phyloP scores from a whole-genome alignment of 64 coral and sea anemone species.

The Porites lutea region DNA sequence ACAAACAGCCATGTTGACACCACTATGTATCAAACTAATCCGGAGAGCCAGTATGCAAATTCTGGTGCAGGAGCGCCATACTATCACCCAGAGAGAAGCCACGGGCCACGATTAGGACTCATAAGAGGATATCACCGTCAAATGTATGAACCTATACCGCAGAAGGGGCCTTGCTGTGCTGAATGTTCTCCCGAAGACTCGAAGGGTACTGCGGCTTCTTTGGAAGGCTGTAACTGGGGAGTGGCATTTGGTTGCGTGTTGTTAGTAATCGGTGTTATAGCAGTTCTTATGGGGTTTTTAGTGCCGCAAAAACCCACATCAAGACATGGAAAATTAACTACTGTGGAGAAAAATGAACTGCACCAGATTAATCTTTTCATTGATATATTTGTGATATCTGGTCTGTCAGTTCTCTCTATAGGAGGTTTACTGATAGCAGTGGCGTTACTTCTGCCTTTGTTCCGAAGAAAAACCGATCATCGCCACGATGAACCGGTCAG shows the following conservation, averaged over 20 bases:
- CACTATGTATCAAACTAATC: neutral
- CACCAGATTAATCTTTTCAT: conserved; percentile 62
- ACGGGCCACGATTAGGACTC: conserved; percentile 76
- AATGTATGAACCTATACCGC: conserved; percentile 79
- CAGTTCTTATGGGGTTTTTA: conserved; percentile 84
- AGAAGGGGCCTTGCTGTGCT: conserved; percentile 51
- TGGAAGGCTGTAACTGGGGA: conserved; percentile 73
- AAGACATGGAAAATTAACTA: conserved; percentile 12
- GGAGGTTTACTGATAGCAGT: conserved; percentile 73
- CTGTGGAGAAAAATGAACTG: conserved; percentile 51
- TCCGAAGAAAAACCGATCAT: conserved; percentile 31
- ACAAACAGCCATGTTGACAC: neutral
- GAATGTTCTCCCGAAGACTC: conserved; percentile 37
- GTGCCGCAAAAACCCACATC: conserved; percentile 62
- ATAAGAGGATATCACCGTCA: conserved; percentile 89
- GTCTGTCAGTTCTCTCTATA: conserved; percentile 73
- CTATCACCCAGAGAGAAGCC: neutral
- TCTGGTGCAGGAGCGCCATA: neutral
- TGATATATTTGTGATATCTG: conserved; percentile 83
- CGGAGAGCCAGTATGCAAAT: neutral
- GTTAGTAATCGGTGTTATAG: conserved; percentile 74
- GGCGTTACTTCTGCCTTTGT: conserved; percentile 68
- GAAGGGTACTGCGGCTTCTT: neutral
- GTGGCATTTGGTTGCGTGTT: conserved; percentile 68
- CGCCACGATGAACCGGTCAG: conserved; percentile 34